Evolutionary conservation across 2,888 invertebrate species (phyloP), one percentile per base, ranked within the genome.

Genomic region (Argyresthia albistria): DNA sequence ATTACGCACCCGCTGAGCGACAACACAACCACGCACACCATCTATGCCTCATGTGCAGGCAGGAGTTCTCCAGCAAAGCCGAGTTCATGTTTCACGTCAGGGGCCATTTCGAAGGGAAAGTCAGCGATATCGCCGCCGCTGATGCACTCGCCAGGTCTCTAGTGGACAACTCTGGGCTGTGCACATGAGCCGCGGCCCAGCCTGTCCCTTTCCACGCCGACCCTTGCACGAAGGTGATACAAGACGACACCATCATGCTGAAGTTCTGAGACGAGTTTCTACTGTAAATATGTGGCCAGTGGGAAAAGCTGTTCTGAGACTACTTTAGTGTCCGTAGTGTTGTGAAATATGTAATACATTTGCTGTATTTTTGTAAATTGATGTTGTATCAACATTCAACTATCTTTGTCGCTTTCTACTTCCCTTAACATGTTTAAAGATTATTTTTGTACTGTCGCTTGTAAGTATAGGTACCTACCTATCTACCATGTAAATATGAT

Each of bases 31-130:
- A 88, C 53, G 82, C 87, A 1, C 88, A 88, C 60, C 88, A 88
- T 52, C 88, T 90, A 50, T 92, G 92, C 62, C 86, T 91, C 55
- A 90, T 92, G 89, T 92, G 92, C 59, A 81, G 91, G 25, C 90
- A 91, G 53, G 91, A 91, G 70, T 91, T 91, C 68, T 89, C 89
- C 14, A 89, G 91, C 12, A 91, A 91, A 68, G 89, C 91, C 0
- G 92, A 92, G 67, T 91, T 92, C 66, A 91, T 92, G 90, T 91
- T 91, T 73, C 92, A 92, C 65, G 90, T 92, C 12, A 77, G 91
- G 59, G 90, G 91, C 15, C 92, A 92, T 64, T 91, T 92, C 59
- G 91, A 91, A 62, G 88, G 88, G 54, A 88, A 86, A 68, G 87
- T 87, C 60, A 82, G 76, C 51, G 88, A 88, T 58, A 83, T 88